Conservation (phyloP, 2,888 invertebrate species). For the Auanema freiburgensis region DNA sequence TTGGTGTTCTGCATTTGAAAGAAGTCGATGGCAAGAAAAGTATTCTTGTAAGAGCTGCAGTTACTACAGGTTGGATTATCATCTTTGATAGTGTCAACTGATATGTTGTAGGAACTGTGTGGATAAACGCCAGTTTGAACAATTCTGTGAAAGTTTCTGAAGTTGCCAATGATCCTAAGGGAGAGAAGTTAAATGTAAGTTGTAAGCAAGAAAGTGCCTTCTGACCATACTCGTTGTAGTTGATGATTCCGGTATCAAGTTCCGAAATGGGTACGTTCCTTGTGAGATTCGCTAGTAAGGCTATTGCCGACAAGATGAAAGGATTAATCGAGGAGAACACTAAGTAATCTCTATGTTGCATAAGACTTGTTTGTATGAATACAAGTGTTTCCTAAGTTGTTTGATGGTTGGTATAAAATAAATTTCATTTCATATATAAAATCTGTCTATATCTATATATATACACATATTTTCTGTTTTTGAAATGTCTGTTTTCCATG, state of each 20-base stretch:
- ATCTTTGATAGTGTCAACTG: no score
- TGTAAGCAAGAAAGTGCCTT: not conserved
- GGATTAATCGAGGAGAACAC: no score
- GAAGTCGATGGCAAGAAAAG: slow-evolving; percentile 37
- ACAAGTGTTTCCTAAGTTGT: no score
- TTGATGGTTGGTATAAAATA: no score
- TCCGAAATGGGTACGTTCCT: slow-evolving; percentile 44
- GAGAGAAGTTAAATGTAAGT: slow-evolving; percentile 29
- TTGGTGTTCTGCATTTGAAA: slow-evolving; percentile 49
- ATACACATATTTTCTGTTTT: no score
- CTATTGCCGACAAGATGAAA: slow-evolving; percentile 26
- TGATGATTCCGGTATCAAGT: slow-evolving; percentile 31
- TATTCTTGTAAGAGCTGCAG: slow-evolving; percentile 47
- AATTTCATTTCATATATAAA: no score
- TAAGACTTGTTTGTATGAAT: no score
- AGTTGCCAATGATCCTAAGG: slow-evolving; percentile 29
- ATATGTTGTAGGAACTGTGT: slow-evolving; percentile 34
- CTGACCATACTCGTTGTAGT: no score
- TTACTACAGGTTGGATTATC: slow-evolving; percentile 32
- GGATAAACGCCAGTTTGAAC: slow-evolving; percentile 44
- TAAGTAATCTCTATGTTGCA: no score
- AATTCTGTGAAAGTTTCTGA: slow-evolving; percentile 40
- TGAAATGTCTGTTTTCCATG: no score
- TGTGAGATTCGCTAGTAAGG: slow-evolving; percentile 33
- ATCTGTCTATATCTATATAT: no score